Percentiles rank a stretch among this genome's conserved stretches.
Evolutionary conservation across 2,113 vertebrate species (phyloP).

Genomic region (Podiceps cristatus): DNA sequence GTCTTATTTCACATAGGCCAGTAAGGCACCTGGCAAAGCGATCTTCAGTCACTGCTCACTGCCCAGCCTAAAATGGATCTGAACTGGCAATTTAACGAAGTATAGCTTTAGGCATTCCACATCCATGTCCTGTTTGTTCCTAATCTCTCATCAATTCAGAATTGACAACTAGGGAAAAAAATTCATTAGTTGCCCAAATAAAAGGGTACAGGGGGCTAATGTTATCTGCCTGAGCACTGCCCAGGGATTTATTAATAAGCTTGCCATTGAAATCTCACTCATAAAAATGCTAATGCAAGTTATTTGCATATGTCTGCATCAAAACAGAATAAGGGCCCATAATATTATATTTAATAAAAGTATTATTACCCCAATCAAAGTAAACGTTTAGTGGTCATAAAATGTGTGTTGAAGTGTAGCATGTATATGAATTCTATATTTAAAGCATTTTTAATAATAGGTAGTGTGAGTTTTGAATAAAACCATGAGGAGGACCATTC

Average conservation of each 20-base stretch:
- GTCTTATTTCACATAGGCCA: neutral
- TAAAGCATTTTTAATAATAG: neutral
- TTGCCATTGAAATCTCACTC: constrained; percentile 52
- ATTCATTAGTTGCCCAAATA: constrained; percentile 1
- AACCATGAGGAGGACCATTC: neutral
- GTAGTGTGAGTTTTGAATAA: neutral
- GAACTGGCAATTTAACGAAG: neutral
- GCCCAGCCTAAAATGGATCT: neutral
- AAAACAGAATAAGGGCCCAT: constrained; percentile 1
- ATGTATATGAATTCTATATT: neutral
- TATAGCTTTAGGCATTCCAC: neutral
- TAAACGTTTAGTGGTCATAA: constrained; percentile 24
- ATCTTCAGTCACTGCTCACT: neutral
- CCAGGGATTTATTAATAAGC: constrained; percentile 55
- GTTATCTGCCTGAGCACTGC: neutral
- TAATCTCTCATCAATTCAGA: neutral
- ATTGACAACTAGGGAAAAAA: neutral
- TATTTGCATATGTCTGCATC: constrained; percentile 43
- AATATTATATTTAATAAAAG: constrained; percentile 25
- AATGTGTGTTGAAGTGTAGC: neutral
- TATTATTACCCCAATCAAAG: neutral
- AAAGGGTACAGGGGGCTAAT: neutral
- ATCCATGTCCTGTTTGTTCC: neutral
- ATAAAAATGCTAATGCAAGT: constrained; percentile 52
- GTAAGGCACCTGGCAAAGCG: neutral